Percentiles rank a stretch among this genome's conserved stretches.
Conservation (phyloP, 2,888 invertebrate species). For the Ophion ellenae region DNA sequence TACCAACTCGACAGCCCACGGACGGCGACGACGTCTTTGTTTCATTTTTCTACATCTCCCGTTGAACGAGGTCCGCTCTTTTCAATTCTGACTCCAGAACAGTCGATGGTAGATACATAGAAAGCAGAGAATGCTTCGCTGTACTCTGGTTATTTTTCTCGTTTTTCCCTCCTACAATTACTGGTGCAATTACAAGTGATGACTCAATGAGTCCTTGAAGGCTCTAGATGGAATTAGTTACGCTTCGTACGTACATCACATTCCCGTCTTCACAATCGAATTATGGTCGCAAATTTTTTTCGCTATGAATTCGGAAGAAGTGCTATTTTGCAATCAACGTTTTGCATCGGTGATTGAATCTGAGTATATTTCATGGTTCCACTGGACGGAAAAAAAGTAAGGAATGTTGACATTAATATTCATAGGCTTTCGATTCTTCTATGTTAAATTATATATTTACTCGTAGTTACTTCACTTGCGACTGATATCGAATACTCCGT, state of each 20-base stretch:
- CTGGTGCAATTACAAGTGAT: conserved; percentile 9
- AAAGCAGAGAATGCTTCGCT: conserved; percentile 21
- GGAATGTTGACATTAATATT: not conserved
- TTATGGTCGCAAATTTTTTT: not conserved
- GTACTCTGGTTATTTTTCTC: conserved; percentile 10
- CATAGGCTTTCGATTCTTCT: not conserved
- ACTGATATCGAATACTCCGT: not conserved
- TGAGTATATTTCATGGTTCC: not conserved
- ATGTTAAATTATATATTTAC: not conserved
- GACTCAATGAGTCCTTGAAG: conserved; percentile 16
- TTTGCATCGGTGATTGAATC: not conserved
- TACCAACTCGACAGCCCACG: not conserved
- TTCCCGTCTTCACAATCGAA: conserved; percentile 26
- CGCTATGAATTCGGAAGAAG: not conserved
- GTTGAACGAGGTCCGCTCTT: not conserved
- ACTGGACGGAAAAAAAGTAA: not conserved
- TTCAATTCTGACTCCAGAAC: conserved; percentile 17
- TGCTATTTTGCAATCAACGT: not conserved
- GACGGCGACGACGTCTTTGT: not conserved
- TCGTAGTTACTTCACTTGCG: not conserved
- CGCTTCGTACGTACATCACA: not conserved
- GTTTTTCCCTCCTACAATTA: not conserved
- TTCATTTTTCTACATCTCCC: conserved; percentile 12
- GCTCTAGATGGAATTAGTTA: not conserved
- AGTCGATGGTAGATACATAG: conserved; percentile 8